A percentile compares a stretch with the other conserved stretches of the same genome.
Conservation (phyloP, 2,888 invertebrate genomes). For the Platycheirus rosarum region DNA sequence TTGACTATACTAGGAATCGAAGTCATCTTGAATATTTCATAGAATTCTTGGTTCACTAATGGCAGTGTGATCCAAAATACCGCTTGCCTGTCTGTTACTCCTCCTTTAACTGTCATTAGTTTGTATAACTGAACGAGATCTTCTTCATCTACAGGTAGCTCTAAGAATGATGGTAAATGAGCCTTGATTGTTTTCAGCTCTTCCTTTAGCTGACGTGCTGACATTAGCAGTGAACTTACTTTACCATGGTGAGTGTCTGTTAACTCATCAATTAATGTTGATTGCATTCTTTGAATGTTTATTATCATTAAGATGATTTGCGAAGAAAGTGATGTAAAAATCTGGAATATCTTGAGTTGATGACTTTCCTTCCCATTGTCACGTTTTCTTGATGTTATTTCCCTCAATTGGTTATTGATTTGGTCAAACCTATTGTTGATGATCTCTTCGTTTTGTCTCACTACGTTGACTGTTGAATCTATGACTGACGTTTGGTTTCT, state of each 20-base stretch:
- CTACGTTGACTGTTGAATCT: constrained; percentile 62
- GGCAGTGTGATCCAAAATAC: constrained; percentile 30
- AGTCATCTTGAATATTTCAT: constrained; percentile 16
- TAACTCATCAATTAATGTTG: constrained; percentile 21
- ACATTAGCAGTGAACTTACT: constrained; percentile 28
- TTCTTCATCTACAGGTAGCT: too few species aligned
- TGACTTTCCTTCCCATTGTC: too few species aligned
- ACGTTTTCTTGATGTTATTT: constrained; percentile 20
- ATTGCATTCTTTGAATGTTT: constrained; percentile 32
- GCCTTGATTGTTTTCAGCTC: too few species aligned
- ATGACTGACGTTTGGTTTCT: constrained; percentile 64
- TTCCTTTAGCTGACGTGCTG: constrained; percentile 10
- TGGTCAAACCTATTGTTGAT: constrained; percentile 6
- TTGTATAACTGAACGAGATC: neutral
- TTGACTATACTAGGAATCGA: constrained; percentile 8
- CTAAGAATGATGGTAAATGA: too few species aligned
- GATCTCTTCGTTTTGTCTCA: constrained; percentile 21
- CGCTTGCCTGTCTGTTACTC: constrained; percentile 11
- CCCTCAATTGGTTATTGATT: constrained; percentile 13
- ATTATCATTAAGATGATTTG: too few species aligned
- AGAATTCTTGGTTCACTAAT: constrained; percentile 2
- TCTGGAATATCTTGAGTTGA: too few species aligned
- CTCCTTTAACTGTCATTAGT: neutral
- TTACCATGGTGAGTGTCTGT: constrained; percentile 32
- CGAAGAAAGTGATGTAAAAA: too few species aligned